Evolutionary conservation across 30 jellyfish, hydroid and myxozoan genomes (phyloP), one percentile per base, ranked within the genome.

Genomic region (Turritopsis rubra): DNA sequence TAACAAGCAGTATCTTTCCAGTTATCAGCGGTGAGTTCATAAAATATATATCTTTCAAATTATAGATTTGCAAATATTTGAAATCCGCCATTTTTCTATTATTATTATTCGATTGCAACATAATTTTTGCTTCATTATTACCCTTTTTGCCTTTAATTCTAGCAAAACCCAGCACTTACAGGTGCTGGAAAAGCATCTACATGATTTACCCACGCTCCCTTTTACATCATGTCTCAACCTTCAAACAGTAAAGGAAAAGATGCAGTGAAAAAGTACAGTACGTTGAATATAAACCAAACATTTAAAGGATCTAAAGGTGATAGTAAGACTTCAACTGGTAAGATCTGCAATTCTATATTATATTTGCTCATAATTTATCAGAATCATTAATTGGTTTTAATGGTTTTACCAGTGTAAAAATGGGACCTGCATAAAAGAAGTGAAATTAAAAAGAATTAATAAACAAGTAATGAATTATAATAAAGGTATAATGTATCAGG

Each of bases 151-250:
- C 73, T 84, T 85, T 60, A 83, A 74, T 80, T 82, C 60, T 86
- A 82, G 88, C 75, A 86, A 95, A 88, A 89, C 82, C 98, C 95
- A 95, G 98, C 98, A 88, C 96, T 91, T 79, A 74, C 86, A 75
- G 94, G 88, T 80, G 93, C 88, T 84, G 90, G 83, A 84, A 82
- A 91, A 91, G 89, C 84, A 81, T 88, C 89, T 92, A 87, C 96
- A 92, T 92, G 98, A 41, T 87, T 83, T 75, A 88, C 96, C 91
- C 88, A 92, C 94, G 52, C 84, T 88, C 90, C 89, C 89, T 88
- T 87, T 80, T 79, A 27, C 96, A 91, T 83, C 84, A 92, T 92
- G 98, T 92, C 98, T 79, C 98, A 92, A 81, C 75, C 89, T 88
- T 84, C 98, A 88, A 76, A 83, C 77, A 79, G 71, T 76, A 92